Percentiles rank a stretch among this genome's conserved stretches.
phyloP scores from a whole-genome alignment of 2,113 vertebrate species.

The Callionymus lyra region DNA sequence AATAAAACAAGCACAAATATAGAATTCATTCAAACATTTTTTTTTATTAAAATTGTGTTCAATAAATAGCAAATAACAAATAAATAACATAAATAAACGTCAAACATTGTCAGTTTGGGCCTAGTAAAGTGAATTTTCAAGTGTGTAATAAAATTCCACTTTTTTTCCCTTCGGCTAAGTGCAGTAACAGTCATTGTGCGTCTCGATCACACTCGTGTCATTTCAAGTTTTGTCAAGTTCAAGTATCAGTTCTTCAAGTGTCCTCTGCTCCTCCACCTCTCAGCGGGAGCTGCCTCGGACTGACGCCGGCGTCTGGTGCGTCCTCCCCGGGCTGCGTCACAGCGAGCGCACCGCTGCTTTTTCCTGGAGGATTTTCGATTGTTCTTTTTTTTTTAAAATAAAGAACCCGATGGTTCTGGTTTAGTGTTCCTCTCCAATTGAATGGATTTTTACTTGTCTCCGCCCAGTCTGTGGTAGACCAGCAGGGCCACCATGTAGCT shows the following conservation, averaged over 20 bases:
- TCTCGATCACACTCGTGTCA: neutral
- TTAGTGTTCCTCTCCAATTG: neutral
- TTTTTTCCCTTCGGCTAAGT: neutral
- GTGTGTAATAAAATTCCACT: slow-evolving; percentile 9
- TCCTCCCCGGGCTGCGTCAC: slow-evolving; percentile 7
- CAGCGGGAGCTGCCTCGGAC: neutral
- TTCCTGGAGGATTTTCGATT: neutral
- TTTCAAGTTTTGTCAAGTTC: slow-evolving; percentile 43
- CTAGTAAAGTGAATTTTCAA: slow-evolving; percentile 2
- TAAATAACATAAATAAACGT: slow-evolving; percentile 35
- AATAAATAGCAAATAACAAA: slow-evolving; percentile 60
- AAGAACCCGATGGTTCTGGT: neutral
- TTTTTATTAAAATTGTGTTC: slow-evolving; percentile 33
- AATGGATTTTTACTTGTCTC: slow-evolving; percentile 38
- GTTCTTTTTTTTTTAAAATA: no score
- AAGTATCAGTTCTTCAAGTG: slow-evolving; percentile 28
- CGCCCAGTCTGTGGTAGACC: slow-evolving; percentile 60
- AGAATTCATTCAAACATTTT: slow-evolving; percentile 16
- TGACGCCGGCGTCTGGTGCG: slow-evolving; percentile 10
- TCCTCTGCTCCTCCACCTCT: slow-evolving; percentile 1
- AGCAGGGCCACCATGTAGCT: slow-evolving; percentile 67
- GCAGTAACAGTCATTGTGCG: slow-evolving; percentile 9
- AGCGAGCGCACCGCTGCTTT: slow-evolving; percentile 9
- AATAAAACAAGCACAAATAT: slow-evolving; percentile 15
- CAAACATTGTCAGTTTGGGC: slow-evolving; percentile 44